These are phyloP conservation scores for Rhipidura dahli DNA, from an alignment of 2,113 vertebrate species.

Conservation along the genomic window DNA sequence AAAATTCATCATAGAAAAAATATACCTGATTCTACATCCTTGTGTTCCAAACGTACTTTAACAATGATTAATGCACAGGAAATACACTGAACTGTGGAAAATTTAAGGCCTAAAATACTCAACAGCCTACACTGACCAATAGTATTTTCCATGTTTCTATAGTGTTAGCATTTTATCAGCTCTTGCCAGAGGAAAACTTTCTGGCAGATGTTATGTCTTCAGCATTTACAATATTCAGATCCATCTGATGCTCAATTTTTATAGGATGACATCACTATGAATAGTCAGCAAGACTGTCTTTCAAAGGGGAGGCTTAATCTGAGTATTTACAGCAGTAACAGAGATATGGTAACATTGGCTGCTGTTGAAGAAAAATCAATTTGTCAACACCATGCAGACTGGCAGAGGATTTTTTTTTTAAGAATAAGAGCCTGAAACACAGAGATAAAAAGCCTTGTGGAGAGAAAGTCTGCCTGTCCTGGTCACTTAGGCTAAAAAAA, in stretches of 20 bases:
- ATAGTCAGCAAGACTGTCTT: background rate
- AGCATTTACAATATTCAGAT: background rate
- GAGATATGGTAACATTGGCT: background rate
- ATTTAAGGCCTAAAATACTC: conserved; percentile 17
- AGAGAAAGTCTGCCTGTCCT: background rate
- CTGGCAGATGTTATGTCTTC: background rate
- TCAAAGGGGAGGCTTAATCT: background rate
- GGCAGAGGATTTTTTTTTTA: background rate
- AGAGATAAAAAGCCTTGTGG: background rate
- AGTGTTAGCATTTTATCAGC: background rate
- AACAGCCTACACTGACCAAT: background rate
- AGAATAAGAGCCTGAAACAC: background rate
- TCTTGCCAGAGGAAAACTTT: background rate
- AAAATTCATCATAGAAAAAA: background rate
- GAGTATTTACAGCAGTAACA: background rate
- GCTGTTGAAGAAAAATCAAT: background rate
- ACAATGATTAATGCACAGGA: background rate
- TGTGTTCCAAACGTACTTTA: background rate
- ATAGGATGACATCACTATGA: background rate
- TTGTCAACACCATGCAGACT: background rate
- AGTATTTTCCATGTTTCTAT: background rate
- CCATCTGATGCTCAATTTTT: background rate
- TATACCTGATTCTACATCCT: background rate
- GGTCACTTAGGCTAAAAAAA: background rate
- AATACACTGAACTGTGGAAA: background rate